Conservation (phyloP, 2,113 vertebrate species). For the Catharus fuscescens region DNA sequence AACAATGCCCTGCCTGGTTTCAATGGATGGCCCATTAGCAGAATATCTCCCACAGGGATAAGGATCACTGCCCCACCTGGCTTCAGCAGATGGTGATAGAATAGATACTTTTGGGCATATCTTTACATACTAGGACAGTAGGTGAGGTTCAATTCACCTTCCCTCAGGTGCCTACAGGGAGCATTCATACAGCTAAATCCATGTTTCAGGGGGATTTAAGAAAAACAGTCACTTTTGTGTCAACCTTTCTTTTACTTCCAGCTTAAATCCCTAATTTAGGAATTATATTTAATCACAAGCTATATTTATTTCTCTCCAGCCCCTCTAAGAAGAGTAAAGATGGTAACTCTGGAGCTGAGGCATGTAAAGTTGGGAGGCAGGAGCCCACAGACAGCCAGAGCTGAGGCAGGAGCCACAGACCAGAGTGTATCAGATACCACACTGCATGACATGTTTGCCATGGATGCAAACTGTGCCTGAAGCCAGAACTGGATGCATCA, state of each 20-base stretch:
- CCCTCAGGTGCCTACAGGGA: not conserved
- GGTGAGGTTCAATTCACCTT: not conserved
- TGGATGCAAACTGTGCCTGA: not conserved
- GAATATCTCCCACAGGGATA: no score
- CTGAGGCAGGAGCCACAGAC: no score
- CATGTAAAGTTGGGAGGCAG: not conserved
- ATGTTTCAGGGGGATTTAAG: not conserved
- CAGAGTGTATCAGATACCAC: not conserved
- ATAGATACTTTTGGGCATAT: no score
- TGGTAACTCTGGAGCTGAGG: not conserved
- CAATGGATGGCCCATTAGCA: no score
- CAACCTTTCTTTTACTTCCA: not conserved
- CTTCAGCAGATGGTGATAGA: no score
- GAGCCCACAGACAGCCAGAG: not conserved
- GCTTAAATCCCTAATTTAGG: not conserved
- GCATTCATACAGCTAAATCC: not conserved
- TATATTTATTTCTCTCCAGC: not conserved
- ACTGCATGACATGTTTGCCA: not conserved
- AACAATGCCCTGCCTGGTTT: no score
- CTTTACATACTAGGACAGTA: no score
- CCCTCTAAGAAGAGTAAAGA: not conserved
- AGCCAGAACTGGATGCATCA: not conserved
- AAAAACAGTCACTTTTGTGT: accelerated
- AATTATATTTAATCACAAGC: not conserved
- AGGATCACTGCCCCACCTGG: no score